Conservation (phyloP, 2,888 invertebrate species). For the Melikaiella ostensackeni region DNA sequence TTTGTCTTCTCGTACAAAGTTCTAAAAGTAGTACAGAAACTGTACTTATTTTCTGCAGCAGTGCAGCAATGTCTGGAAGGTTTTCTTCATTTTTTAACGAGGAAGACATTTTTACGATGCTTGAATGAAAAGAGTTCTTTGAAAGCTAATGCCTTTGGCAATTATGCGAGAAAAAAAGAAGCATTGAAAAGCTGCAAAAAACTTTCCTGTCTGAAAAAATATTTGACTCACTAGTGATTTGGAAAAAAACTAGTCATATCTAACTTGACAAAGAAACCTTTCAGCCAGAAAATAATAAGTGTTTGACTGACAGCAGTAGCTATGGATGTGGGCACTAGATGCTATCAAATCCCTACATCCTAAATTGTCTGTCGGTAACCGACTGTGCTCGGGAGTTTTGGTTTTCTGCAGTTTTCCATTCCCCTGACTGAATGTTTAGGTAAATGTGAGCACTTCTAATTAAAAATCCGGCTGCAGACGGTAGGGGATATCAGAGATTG, state of each 20-base stretch:
- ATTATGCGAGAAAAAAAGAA: neutral
- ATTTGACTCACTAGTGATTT: neutral
- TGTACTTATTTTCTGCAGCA: conserved; percentile 10
- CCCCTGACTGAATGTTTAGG: too few relatives aligned
- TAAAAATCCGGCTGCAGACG: too few relatives aligned
- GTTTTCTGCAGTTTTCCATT: too few relatives aligned
- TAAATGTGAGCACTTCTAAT: too few relatives aligned
- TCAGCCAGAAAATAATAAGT: neutral
- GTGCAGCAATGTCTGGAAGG: conserved; percentile 14
- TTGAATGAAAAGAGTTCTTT: neutral
- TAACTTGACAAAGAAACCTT: neutral
- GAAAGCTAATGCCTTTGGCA: neutral
- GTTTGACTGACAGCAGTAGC: too few relatives aligned
- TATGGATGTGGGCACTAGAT: too few relatives aligned
- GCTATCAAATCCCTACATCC: too few relatives aligned
- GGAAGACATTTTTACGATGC: neutral
- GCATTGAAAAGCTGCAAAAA: neutral
- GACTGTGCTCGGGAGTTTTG: too few relatives aligned
- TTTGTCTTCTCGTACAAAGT: conserved; percentile 10
- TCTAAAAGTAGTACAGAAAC: conserved; percentile 36
- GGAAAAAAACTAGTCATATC: neutral
- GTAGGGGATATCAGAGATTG: too few relatives aligned
- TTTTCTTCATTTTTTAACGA: conserved; percentile 4
- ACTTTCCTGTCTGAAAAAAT: neutral
- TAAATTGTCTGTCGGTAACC: too few relatives aligned